A percentile compares a stretch with the other conserved stretches of the same genome.
phyloP scores from a whole-genome alignment of 2,113 vertebrate species.

The Opisthocomus hoazin region DNA sequence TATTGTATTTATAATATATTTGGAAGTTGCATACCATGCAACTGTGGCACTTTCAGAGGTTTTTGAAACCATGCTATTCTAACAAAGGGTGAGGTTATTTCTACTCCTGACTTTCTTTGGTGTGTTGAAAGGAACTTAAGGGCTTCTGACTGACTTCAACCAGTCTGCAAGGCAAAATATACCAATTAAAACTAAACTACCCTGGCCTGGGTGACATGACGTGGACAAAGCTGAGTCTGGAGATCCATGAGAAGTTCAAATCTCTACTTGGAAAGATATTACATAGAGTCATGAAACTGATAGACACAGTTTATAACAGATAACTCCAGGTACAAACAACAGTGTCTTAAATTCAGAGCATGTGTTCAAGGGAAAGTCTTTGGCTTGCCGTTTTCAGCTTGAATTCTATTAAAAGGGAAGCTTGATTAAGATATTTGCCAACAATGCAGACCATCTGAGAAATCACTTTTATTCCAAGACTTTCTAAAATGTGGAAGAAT shows the following conservation, averaged over 20 bases:
- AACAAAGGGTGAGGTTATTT: not conserved
- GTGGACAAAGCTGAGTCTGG: not conserved
- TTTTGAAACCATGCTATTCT: not conserved
- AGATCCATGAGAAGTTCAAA: not conserved
- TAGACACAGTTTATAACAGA: not conserved
- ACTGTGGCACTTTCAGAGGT: not conserved
- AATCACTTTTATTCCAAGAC: not conserved
- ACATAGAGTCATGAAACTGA: not conserved
- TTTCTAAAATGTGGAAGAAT: not conserved
- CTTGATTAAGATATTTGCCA: not conserved
- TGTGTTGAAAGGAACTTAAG: not conserved
- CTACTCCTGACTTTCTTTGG: not conserved
- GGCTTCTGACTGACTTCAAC: not conserved
- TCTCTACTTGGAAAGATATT: not conserved
- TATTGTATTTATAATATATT: not conserved
- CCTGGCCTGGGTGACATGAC: not conserved
- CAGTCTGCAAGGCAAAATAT: not conserved
- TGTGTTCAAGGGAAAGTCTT: not conserved
- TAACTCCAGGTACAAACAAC: not conserved
- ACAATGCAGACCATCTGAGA: rapidly evolving
- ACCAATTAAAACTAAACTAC: not conserved
- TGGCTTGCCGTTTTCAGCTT: not conserved
- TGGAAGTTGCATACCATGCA: not conserved
- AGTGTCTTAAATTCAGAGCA: not conserved
- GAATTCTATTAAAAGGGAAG: not conserved